Percentiles rank a stretch among this genome's conserved stretches.
These are phyloP conservation scores for Hippocampus kuda DNA, from an alignment of 2,797 vertebrate genomes.

Conservation along the genomic window DNA sequence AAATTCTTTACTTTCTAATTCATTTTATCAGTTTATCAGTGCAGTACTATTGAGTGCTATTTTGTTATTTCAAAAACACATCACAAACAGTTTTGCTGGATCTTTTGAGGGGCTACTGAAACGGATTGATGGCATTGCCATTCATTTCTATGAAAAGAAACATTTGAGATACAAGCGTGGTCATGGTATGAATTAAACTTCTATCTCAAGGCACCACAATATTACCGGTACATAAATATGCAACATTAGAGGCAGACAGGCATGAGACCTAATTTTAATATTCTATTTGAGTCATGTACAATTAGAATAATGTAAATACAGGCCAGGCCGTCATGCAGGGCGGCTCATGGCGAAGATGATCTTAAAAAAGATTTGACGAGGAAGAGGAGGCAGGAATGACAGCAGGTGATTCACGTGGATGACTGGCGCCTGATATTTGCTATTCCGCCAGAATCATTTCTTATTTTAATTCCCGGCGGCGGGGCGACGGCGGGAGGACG, in stretches of 20 bases:
- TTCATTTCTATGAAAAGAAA: too few species aligned
- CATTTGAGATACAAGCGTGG: too few species aligned
- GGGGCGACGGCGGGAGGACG: slow-evolving; percentile 49
- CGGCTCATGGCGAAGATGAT: neutral
- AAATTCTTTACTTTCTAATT: too few species aligned
- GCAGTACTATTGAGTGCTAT: too few species aligned
- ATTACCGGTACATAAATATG: neutral
- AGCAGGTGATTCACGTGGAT: slow-evolving; percentile 4
- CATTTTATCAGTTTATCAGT: too few species aligned
- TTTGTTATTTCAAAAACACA: too few species aligned
- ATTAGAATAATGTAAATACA: neutral
- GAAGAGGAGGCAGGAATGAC: neutral
- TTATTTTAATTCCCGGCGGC: slow-evolving; percentile 63
- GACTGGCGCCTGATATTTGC: slow-evolving; percentile 55
- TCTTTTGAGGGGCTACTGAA: too few species aligned
- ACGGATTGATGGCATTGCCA: too few species aligned
- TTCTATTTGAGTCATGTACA: neutral
- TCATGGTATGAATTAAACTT: too few species aligned
- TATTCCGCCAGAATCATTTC: slow-evolving; percentile 54
- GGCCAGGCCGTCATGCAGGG: neutral
- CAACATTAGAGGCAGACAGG: neutral
- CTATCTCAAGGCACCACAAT: too few species aligned
- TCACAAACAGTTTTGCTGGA: too few species aligned
- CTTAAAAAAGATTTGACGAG: neutral
- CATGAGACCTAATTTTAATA: too few species aligned